Base-by-base conservation (phyloP, 1,140 invertebrate genomes). In the Brachionus rotundiformis region DNA sequence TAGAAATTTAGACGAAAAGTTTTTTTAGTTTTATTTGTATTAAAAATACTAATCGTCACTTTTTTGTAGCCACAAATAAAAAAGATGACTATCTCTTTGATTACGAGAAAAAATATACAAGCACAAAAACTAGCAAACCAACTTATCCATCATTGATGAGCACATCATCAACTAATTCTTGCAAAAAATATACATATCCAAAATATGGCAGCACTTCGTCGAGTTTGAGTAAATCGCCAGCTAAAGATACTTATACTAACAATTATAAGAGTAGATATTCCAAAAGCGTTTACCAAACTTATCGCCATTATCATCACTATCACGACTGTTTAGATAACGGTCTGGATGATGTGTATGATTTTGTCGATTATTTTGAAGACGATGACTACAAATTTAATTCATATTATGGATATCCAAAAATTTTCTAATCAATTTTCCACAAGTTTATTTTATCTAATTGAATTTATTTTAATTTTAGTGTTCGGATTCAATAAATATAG, bases 241-340 rank as follows among this genome's bases (percentile, higher is more conserved):
- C 10, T 68, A 68, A 68, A 68, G 63, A 68, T 68, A 68, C 36
- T 36, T 68, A 68, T 68, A 16, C 31, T 68, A 19, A 13, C 31
- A 68, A 33, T 36, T 36, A 31, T 68, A 68, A 68, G n/a, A 68
- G 33, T 36, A 68, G 10, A 19, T 68, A 68, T 13, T 68, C 63
- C 36, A 68, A 68, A 19, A 68, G 63, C n/a, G 11, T 19, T 68
- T 68, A 68, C 16, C 63, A 68, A 68, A 33, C 63, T 36, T 68
- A 68, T 68, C 63, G 31, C 11, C 63, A 68, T 16, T 19, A 68
- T 68, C n/a, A 36, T 36, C 27, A 68, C 29, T n/a, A 41, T 68
- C 27, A 68, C 29, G 63, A 68, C 31, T 68, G 63, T 68, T 68
- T 68, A 68, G 63, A 68, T 36, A 63, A 63, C 61, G 61, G 61